These are phyloP conservation scores for Champsocephalus gunnari DNA, from an alignment of 2,797 vertebrate genomes.

Conservation along the genomic window DNA sequence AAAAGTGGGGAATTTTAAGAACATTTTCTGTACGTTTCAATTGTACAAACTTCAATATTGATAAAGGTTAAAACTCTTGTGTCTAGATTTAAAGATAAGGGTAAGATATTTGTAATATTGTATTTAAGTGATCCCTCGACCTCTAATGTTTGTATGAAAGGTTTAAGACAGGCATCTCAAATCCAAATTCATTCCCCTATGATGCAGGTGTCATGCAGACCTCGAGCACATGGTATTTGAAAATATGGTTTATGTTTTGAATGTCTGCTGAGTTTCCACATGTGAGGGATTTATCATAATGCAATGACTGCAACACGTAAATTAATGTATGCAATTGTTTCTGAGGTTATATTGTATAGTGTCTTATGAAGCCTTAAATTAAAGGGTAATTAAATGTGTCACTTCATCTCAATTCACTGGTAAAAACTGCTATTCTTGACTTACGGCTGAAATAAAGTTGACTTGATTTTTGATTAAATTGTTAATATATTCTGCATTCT, in stretches of 20 bases:
- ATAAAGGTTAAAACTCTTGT: constrained; percentile 5
- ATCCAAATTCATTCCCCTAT: background rate
- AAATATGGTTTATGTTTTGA: constrained; percentile 12
- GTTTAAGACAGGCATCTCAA: constrained; percentile 40
- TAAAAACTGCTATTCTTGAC: background rate
- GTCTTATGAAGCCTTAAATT: background rate
- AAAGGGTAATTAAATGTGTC: constrained; percentile 1
- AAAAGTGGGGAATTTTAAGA: background rate
- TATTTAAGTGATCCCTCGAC: background rate
- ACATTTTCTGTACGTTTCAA: constrained; percentile 1
- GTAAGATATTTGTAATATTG: background rate
- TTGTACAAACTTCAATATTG: background rate
- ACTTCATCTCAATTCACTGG: background rate
- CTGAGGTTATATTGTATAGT: background rate
- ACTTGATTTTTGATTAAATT: background rate
- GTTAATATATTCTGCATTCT: constrained; percentile 7
- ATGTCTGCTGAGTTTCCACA: background rate
- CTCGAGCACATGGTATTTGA: background rate
- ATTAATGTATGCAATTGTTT: background rate
- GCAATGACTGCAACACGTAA: background rate
- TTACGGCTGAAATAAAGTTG: background rate
- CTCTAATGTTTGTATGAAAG: constrained; percentile 7
- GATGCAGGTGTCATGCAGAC: constrained; percentile 15
- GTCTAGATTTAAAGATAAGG: background rate
- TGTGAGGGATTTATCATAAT: background rate